phyloP scores from a whole-genome alignment of 1,140 invertebrate genomes.

The Drosophila nasuta region DNA sequence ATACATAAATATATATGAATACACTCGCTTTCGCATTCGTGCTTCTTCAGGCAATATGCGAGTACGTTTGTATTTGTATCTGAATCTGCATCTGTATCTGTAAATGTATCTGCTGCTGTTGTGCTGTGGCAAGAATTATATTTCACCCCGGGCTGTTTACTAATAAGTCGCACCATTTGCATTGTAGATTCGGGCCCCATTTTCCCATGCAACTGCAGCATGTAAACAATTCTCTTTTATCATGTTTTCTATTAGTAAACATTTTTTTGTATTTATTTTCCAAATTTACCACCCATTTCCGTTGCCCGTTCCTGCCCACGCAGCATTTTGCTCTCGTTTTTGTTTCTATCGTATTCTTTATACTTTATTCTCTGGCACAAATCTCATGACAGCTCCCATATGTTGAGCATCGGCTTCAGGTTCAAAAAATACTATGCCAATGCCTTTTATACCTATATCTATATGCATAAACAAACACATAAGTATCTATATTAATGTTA shows the following conservation, averaged over 20 bases:
- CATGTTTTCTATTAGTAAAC: conserved; percentile 70
- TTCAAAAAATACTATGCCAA: conserved; percentile 49
- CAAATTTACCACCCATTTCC: conserved; percentile 69
- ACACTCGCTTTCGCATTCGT: conserved; percentile 3
- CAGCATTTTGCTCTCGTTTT: conserved; percentile 8
- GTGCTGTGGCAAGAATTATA: conserved; percentile 11
- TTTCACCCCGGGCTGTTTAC: conserved; percentile 30
- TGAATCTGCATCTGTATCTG: conserved; percentile 14
- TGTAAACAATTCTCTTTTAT: conserved; percentile 67
- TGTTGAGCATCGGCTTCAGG: conserved; percentile 55
- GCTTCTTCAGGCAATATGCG: conserved; percentile 7
- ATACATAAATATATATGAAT: conserved; percentile 46
- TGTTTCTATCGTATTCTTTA: conserved; percentile 3
- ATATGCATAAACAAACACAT: conserved; percentile 10
- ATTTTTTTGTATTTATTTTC: conserved; percentile 65
- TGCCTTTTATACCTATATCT: neutral
- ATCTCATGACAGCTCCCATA: conserved; percentile 71
- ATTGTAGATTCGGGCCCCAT: conserved; percentile 58
- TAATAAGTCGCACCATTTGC: conserved; percentile 62
- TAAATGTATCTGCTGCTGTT: conserved; percentile 21
- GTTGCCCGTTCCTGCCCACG: conserved; percentile 37
- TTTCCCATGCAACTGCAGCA: conserved; percentile 54
- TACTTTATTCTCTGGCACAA: conserved; percentile 47
- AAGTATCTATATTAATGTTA: conserved; percentile 23
- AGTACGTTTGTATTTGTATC: neutral